Evolutionary conservation across 2,113 vertebrate genomes (phyloP), one percentile per base, ranked within the genome.

Genomic region (Formicarius rufipectus): DNA sequence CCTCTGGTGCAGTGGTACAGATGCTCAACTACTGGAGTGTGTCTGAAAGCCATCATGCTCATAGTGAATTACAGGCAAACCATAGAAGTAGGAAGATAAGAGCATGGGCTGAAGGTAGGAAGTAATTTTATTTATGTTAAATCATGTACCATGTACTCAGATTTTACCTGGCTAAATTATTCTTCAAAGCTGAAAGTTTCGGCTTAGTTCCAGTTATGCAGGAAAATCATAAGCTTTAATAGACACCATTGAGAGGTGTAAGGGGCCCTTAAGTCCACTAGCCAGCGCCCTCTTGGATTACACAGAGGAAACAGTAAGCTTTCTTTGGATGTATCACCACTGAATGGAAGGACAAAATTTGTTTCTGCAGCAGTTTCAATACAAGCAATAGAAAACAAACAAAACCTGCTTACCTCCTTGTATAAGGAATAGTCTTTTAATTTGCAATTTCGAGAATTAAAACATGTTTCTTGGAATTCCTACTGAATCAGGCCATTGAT

Each of bases 121-220:
- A 30, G 23, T 10, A 37, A 31, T 56, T 91, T 68, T 4, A 10
- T 3, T 37, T 72, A 7, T 37, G 7, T 72, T 67, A 35, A 47
- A 47, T 40, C 30, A 37, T 4, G 4, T 55, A 23, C 7, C 0
- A 0, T 10, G 3, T 20, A 86, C 27, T 73, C 68, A 74, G 30
- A 68, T 66, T 69, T 50, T 66, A 47, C 23, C 31, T 75, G 35
- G 19, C 6, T 71, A 71, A 78, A 77, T 55, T 76, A 35, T 31
- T 11, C 47, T 75, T 78, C 42, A 35, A 47, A 81, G 14, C 8
- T 60, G 27, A 81, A 85, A 35, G 44, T 74, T 81, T 67, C 55
- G 30, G 15, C 10, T 62, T 77, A 30, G 33, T 42, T 86, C 6
- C 7, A 22, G 30, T 47, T 52, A 33, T 39, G 13, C 19, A 68